These are phyloP conservation scores for Vicugna pacos DNA, from an alignment of 2,113 vertebrate genomes.

Conservation along the genomic window DNA sequence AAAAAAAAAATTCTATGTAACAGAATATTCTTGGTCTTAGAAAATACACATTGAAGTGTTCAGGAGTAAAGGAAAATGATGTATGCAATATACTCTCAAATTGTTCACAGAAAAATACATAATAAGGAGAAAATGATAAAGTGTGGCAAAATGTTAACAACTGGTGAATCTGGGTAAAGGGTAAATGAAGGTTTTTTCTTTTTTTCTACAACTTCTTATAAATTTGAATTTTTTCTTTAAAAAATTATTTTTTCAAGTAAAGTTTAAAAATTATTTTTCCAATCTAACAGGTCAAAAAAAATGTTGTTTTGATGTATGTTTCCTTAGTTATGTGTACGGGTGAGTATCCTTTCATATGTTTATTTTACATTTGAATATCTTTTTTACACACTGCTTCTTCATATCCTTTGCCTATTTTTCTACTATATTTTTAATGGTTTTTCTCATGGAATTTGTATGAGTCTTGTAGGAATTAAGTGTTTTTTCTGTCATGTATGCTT, in stretches of 20 bases:
- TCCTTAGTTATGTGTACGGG: neutral
- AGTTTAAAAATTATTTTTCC: neutral
- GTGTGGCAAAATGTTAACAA: neutral
- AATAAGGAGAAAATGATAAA: neutral
- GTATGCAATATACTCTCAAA: neutral
- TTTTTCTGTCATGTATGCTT: neutral
- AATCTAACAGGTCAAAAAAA: neutral
- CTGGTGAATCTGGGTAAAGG: neutral
- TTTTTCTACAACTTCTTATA: neutral
- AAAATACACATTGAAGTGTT: neutral
- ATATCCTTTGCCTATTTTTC: neutral
- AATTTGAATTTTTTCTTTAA: neutral
- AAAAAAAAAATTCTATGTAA: no score
- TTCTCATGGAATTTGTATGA: neutral
- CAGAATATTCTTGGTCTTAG: no score
- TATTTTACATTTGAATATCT: conserved; percentile 14
- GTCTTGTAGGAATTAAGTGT: neutral
- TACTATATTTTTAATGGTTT: neutral
- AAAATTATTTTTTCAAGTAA: neutral
- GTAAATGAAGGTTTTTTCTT: neutral
- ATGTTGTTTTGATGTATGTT: neutral
- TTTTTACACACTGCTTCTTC: neutral
- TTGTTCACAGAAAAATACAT: neutral
- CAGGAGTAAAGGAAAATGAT: neutral
- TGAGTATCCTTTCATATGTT: neutral